Base-by-base conservation (phyloP, 2,888 invertebrate genomes). In the Hipparchia sbordonii region DNA sequence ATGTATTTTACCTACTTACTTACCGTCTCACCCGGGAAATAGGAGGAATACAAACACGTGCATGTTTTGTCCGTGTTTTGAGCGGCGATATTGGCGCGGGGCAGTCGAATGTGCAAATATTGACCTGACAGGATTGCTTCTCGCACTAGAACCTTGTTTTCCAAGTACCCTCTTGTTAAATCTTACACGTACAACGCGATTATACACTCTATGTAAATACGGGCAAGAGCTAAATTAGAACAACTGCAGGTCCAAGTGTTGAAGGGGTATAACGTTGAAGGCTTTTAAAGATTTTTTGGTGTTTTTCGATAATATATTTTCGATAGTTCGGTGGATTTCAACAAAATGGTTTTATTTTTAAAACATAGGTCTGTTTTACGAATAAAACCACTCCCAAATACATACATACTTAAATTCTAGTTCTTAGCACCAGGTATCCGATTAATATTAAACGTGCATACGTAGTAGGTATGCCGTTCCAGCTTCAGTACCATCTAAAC, bases 101-200 rank as follows among this genome's bases (percentile, higher is more conserved):
- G 13, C 70, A 70, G 67, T 57, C 72, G 52, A 67, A 69, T 62
- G 62, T 66, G 10, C 74, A 74, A 74, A 74, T 74, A 72, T 74
- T 74, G 72, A 72, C 74, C 56, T 66, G 39, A 56, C 62, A 60
- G 59, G 68, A 68, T 68, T 68, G 68, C 59, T 68, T 54, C 72
- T 66, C 74, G 56, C 72, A 62, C 61, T 67, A 54, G 52, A 67
- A 57, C 59, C 74, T 66, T 72, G 74, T 72, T 72, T 51, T 52
- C 51, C 0, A 23, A 68, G 59, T 59, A 59, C 67, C 67, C 67
- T 68, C 67, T 51, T 46, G 48, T 59, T 33, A 39, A 68, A 59
- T 12, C 46, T 12, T 51, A 12, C n/a, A 51, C 12, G 12, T 12
- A 51, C 48, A 48, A 33, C 9, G 12, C 59, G 57, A 46, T 45